Evolutionary conservation across 1,140 invertebrate species (phyloP).

Genomic region (Oncopodura yosiiana): DNA sequence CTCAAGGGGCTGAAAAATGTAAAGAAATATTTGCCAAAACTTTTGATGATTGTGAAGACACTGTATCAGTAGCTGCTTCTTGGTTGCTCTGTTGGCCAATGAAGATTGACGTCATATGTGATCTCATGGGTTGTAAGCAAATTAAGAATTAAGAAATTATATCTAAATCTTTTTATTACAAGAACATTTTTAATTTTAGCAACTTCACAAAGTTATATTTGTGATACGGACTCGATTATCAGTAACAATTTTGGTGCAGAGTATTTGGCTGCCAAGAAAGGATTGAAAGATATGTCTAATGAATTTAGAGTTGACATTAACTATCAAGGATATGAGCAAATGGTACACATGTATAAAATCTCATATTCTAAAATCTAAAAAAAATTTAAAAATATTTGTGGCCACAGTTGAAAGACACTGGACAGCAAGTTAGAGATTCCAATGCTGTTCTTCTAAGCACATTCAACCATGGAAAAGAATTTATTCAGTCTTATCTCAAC

Average conservation of each 20-base stretch:
- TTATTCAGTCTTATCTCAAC: constrained; percentile 13
- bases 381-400: too few relatives aligned
- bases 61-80: constrained; percentile 10
- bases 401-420: too few relatives aligned
- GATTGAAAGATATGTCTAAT: constrained; percentile 17
- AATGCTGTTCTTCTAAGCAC: constrained; percentile 11
- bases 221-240: constrained; percentile 10
- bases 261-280: constrained; percentile 20
- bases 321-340: background rate
- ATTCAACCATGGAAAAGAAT: constrained; percentile 5
- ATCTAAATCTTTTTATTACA: background rate
- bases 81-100: constrained; percentile 32
- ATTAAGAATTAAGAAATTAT: background rate
- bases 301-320: constrained; percentile 17
- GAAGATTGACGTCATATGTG: constrained; percentile 30
- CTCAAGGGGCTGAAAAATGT: constrained; percentile 23
- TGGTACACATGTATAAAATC: background rate
- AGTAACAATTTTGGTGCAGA: constrained; percentile 23
- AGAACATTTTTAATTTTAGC: background rate
- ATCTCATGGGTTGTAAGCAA: constrained; percentile 24
- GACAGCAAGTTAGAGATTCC: too few relatives aligned
- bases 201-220: constrained; percentile 20
- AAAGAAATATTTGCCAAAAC: constrained; percentile 18
- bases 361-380: too few relatives aligned
- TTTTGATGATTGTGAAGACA: constrained; percentile 24